Evolutionary conservation across 1,140 invertebrate species (phyloP), one percentile per base, ranked within the genome.

Genomic region (Melipona quadrifasciata): DNA sequence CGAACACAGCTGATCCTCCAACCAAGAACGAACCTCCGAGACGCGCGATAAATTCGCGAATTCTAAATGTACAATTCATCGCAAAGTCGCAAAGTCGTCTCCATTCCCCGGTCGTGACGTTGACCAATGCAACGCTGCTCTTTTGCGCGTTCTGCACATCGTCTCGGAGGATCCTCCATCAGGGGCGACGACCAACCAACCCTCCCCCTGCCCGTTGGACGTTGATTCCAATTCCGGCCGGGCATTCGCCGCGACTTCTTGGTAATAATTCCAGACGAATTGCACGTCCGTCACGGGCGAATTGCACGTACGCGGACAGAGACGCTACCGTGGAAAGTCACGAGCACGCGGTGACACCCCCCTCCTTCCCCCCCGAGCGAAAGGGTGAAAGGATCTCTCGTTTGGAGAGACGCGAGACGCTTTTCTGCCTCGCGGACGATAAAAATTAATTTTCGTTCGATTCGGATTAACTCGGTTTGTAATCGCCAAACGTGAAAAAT

Each of bases 381-480:
- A 64, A 55, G 57, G 65, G 57, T 19, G 34, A 21, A 77, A 31
- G 70, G 51, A 14, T 53, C 51, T 71, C 55, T 71, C 27, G 31
- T 58, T 55, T 74, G 70, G 80, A 81, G 72, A 58, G 68, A 78
- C 58, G 10, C 19, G 11, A 58, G 73, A 71, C 82, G 82, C 77
- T 47, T 84, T 70, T 58, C 76, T 89, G 75, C 80, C 70, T 81
- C 80, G 81, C 65, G 82, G 87, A 93, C 92, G 92, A 93, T 93
- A 91, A 91, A 39, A 93, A 93, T 93, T 93, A 93, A 93, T 93
- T 93, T 31, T 92, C 88, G 87, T 93, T 92, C 92, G 92, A 93
- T 93, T 93, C 90, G 86, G 92, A 93, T 93, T 93, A 93, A 93
- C 92, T 92, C 92, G 91, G 92, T 93, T 93, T 93, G 92, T 93